Base-by-base conservation (phyloP, 1,140 invertebrate genomes). In the Bombus sylvicola region DNA sequence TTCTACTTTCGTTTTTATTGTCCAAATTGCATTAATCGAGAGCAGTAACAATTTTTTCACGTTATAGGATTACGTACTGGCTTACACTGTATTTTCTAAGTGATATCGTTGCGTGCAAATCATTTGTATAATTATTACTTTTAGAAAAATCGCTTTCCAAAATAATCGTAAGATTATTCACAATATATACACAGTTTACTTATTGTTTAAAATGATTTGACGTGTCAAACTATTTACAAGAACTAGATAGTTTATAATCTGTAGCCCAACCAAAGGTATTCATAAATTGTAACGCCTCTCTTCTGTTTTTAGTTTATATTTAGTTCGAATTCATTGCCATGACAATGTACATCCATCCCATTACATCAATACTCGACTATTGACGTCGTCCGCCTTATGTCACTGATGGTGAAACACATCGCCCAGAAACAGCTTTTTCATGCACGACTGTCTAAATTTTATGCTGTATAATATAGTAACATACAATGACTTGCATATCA, bases 281-380 rank as follows among this genome's bases (percentile, higher is more conserved):
- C 72, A 83, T 75, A 83, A 83, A 53, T 83, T 41, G 59, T 43
- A 59, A 75, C 81, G 28, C 57, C 59, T 74, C 69, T 39, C 34
- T 66, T 31, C n/a, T 18, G 68, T 22, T 34, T 39, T 25, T 64
- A 81, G 73, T 74, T 81, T 62, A 72, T 28, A 47, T 53, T 53
- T 53, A 53, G 39, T 31, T 66, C 9, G 18, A 43, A 78, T 78
- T 78, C 59, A 64, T 66, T 31, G 76, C 9, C 47, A 34, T 25
- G 59, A 34, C 62, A 64, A 31, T 78, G 76, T 28, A 47, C 76
- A 66, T 66, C 9, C 62, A 43, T 78, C n/a, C 34, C 28, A n/a
- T 25, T 31, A 6, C n/a, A n/a, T 47, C 39, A 9, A 66, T 66
- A 66, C 18, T 31, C 76, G 39, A 78, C 47, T 64, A 78, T 78